Evolutionary conservation across 1,140 invertebrate genomes (phyloP).

Genomic region (Leptinotarsa undecemlineata): DNA sequence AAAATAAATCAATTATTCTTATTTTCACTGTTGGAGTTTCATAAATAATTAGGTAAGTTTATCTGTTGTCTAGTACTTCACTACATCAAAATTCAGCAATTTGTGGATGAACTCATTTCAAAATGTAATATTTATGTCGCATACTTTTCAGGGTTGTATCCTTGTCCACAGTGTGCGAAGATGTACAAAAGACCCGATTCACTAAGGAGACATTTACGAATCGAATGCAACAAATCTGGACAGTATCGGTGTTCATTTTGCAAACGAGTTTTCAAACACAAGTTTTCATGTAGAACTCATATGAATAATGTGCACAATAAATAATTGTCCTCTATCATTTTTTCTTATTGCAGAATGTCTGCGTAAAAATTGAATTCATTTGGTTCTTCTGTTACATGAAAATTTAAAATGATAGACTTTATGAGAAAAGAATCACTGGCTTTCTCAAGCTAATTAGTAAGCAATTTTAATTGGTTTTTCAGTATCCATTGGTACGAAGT

Average conservation of each 20-base stretch:
- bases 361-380: no score
- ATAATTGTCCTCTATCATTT: neutral
- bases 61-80: no score
- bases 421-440: no score
- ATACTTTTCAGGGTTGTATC: slow-evolving; percentile 1
- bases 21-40: no score
- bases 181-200: slow-evolving; percentile 17
- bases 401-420: no score
- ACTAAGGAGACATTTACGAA: slow-evolving; percentile 18
- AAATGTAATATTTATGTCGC: neutral
- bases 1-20: no score
- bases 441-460: no score
- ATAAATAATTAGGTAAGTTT: no score
- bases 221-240: slow-evolving; percentile 25
- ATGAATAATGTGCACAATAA: slow-evolving; percentile 15
- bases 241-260: slow-evolving; percentile 51
- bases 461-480: no score
- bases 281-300: slow-evolving; percentile 43
- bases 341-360: neutral
- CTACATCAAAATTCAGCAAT: no score
- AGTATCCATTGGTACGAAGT: no score
- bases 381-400: no score
- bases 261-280: slow-evolving; percentile 42
- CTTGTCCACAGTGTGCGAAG: slow-evolving; percentile 22
- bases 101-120: neutral